A percentile compares a stretch with the other conserved stretches of the same genome.
Conservation (phyloP, 2,888 invertebrate genomes). For the Resseliella maxima region DNA sequence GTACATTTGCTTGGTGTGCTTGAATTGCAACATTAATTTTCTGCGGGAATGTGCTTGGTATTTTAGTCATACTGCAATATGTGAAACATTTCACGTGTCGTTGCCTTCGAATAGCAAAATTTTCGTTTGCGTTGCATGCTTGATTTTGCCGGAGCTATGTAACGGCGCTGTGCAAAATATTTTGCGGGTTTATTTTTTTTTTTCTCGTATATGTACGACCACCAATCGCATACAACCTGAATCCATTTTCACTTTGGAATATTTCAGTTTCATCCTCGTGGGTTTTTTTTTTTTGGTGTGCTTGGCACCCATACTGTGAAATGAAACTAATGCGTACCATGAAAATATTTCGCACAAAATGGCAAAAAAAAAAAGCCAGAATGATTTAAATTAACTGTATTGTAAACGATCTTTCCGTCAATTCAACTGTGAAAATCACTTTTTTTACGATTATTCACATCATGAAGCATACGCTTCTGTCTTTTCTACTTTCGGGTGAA, state of each 20-base stretch:
- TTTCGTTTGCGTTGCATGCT: not conserved
- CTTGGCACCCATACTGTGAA: not conserved
- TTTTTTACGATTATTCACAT: not conserved
- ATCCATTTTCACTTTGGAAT: too few relatives aligned
- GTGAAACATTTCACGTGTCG: not conserved
- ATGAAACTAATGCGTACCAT: not conserved
- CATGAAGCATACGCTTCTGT: not conserved
- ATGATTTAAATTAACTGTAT: not conserved
- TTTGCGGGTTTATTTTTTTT: constrained; percentile 39
- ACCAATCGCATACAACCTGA: too few relatives aligned
- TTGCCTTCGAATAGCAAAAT: constrained; percentile 14
- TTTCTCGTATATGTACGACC: too few relatives aligned
- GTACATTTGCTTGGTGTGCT: not conserved
- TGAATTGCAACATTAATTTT: not conserved
- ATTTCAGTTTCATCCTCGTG: too few relatives aligned
- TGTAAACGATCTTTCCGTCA: constrained; percentile 5
- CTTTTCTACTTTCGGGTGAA: too few relatives aligned
- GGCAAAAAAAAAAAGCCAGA: not conserved
- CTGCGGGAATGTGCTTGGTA: not conserved
- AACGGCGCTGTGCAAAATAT: not conserved
- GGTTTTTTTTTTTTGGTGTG: not conserved
- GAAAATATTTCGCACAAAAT: not conserved
- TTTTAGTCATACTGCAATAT: not conserved
- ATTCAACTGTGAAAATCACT: not conserved
- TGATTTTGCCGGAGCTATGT: not conserved